Evolutionary conservation across 2,113 vertebrate species (phyloP), one percentile per base, ranked within the genome.

Genomic region (Atherinomorus stipes): DNA sequence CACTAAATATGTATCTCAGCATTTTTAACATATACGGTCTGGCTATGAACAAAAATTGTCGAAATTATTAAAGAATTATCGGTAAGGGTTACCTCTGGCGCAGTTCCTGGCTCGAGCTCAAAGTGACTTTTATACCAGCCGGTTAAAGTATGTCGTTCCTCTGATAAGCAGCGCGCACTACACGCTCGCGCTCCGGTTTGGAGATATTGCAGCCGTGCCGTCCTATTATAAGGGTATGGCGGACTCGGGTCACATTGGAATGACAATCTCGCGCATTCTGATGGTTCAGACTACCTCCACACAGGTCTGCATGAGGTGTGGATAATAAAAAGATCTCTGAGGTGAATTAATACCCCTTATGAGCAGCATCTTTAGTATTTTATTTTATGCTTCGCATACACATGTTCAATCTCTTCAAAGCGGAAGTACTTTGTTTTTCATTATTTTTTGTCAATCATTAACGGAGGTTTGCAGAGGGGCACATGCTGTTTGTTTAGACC

Each of bases 221-320:
- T n/a, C 3, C 15, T 4, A 40, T 59, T 44, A 7, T 11, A 18
- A 13, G 40, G 70, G 51, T 69, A 94, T 94, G 93, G 94, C 93
- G 91, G 93, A 85, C 64, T 0, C 77, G 63, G 87, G 92, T 94
- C 89, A 94, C 93, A 88, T 91, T 93, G 92, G 86, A 42, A 44
- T 58, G 61, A 49, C 13, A 15, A n/a, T 0, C 15, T n/a, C 4
- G 13, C 12, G 11, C 10, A 22, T 26, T 19, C 31, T 34, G 31
- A 34, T 34, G 31, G 50, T 11, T 31, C 51, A 23, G 1, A 57
- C n/a, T 7, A 26, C 18, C 7, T 28, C 9, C 37, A 12, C 31
- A 51, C 1, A 16, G 23, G 49, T 71, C 37, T 53, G 28, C 0
- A 49, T 31, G 10, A 37, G 16, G 44, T 40, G 71, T 4, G 37